Evolutionary conservation across 2,113 vertebrate genomes (phyloP).

Genomic region (Pseudorhombus dupliciocellatus): DNA sequence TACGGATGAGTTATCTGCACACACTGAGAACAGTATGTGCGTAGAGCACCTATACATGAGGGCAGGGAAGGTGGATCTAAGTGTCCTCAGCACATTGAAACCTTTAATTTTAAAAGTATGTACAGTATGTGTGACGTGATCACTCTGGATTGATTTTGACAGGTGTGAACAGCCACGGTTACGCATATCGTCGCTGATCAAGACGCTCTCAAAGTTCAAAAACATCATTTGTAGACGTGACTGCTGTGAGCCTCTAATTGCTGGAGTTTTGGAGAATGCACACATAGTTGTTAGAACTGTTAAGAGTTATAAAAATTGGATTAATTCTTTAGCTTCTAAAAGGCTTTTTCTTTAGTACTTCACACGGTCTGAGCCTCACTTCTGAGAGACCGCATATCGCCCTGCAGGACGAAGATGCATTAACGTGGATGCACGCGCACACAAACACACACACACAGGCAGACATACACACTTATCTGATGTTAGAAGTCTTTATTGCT

Average conservation of each 20-base stretch:
- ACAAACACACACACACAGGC: conserved; percentile 20
- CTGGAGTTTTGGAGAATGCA: conserved; percentile 5
- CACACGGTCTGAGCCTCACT: conserved; percentile 33
- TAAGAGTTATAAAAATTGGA: conserved; percentile 10
- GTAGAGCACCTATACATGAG: not conserved
- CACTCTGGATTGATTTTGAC: not conserved
- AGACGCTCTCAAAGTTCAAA: not conserved
- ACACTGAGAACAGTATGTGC: not conserved
- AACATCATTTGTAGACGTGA: not conserved
- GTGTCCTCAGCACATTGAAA: not conserved
- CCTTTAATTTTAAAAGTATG: not conserved
- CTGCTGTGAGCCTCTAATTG: not conserved
- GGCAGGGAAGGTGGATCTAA: not conserved
- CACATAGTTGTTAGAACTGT: not conserved
- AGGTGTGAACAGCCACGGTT: not conserved
- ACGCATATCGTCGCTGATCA: not conserved
- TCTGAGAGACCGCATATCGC: conserved; percentile 44
- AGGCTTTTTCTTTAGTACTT: conserved; percentile 21
- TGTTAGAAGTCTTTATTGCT: conserved; percentile 77
- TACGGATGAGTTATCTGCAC: not conserved
- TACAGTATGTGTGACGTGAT: not conserved
- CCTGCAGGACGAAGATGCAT: conserved; percentile 39
- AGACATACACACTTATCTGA: conserved; percentile 33
- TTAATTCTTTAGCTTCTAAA: conserved; percentile 35
- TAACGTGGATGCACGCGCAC: conserved; percentile 42